phyloP scores from a whole-genome alignment of 2,888 invertebrate genomes.

The Eupithecia pulchellata region DNA sequence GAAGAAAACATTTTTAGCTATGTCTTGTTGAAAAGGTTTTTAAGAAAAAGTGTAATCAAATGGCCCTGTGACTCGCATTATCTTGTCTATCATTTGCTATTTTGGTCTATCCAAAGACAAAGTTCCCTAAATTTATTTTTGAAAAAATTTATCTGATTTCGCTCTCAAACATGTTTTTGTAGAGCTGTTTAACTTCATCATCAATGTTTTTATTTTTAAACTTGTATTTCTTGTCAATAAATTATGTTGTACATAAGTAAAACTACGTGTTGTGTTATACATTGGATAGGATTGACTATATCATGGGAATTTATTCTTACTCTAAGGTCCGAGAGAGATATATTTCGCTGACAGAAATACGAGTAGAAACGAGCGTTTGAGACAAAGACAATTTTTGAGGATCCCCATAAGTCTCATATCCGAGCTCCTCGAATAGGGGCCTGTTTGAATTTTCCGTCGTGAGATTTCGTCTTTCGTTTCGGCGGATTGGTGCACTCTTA shows the following conservation, averaged over 20 bases:
- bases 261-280: neutral
- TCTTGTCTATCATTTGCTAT: neutral
- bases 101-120: neutral
- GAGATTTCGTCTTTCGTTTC: too few relatives aligned
- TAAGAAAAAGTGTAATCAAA: neutral
- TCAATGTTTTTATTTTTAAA: neutral
- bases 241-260: neutral
- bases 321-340: too few relatives aligned
- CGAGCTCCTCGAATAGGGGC: too few relatives aligned
- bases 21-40: neutral
- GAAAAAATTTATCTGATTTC: neutral
- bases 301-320: too few relatives aligned
- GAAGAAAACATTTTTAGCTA: neutral
- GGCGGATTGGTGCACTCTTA: too few relatives aligned
- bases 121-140: neutral
- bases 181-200: neutral
- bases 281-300: neutral
- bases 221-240: slow-evolving; percentile 5
- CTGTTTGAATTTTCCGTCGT: too few relatives aligned
- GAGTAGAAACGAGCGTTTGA: too few relatives aligned
- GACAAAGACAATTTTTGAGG: too few relatives aligned
- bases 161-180: neutral
- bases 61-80: neutral
- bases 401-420: too few relatives aligned
- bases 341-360: too few relatives aligned